Evolutionary conservation across 2,113 vertebrate genomes (phyloP).

Genomic region (Amphilophus citrinellus): DNA sequence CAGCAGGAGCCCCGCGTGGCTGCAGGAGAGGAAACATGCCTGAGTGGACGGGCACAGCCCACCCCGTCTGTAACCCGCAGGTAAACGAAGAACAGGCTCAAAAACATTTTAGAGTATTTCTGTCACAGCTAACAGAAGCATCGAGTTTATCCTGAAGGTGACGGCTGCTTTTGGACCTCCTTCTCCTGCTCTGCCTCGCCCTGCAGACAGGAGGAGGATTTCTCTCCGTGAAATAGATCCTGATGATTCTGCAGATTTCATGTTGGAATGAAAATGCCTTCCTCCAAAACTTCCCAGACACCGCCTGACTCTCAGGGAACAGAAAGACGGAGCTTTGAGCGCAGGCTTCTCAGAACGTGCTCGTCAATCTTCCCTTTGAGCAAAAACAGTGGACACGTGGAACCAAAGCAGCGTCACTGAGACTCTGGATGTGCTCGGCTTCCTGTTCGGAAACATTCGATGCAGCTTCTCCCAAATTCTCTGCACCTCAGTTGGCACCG

Average conservation of each 20-base stretch:
- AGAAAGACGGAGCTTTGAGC: background rate
- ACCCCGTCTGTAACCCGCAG: background rate
- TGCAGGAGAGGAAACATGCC: background rate
- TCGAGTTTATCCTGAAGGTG: accelerated
- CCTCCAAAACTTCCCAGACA: background rate
- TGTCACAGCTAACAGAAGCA: background rate
- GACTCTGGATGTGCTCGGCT: background rate
- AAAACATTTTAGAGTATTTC: background rate
- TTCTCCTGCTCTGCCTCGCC: too few species aligned
- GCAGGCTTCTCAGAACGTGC: background rate
- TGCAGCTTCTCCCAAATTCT: too few species aligned
- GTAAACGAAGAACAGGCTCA: background rate
- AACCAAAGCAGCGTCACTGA: background rate
- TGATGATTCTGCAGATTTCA: background rate
- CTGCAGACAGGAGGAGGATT: background rate
- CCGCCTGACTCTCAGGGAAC: background rate
- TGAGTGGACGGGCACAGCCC: background rate
- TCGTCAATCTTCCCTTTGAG: background rate
- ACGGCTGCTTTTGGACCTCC: too few species aligned
- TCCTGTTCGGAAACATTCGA: background rate
- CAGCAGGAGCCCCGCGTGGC: slow-evolving; percentile 15
- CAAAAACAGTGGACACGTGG: background rate
- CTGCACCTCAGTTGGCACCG: too few species aligned
- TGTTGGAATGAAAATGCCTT: background rate
- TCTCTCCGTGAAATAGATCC: too few species aligned